Conservation (phyloP, 2,113 vertebrate genomes). For the Chaetodon trifascialis region DNA sequence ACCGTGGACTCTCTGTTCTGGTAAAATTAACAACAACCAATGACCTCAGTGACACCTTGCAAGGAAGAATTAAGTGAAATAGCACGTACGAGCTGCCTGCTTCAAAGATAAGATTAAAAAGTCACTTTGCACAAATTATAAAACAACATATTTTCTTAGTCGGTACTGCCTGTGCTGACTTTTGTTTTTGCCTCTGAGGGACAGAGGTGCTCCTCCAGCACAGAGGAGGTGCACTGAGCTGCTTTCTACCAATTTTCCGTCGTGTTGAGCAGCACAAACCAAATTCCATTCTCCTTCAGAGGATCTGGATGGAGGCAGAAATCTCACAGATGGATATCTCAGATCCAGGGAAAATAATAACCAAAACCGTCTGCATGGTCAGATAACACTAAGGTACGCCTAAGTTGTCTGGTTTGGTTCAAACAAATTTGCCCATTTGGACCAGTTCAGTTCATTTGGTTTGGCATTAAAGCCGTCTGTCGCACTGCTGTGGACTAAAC, state of each 20-base stretch:
- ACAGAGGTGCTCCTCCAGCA: too few relatives aligned
- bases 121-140: not conserved
- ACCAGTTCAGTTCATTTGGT: too few relatives aligned
- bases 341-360: not conserved
- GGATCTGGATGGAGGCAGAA: not conserved
- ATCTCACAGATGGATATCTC: not conserved
- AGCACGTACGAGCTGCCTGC: not conserved
- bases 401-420: too few relatives aligned
- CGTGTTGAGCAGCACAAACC: not conserved
- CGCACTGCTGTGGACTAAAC: not conserved
- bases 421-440: too few relatives aligned
- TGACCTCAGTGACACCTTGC: not conserved
- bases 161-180: not conserved
- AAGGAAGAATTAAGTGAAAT: not conserved
- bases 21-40: constrained; percentile 14
- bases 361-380: not conserved
- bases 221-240: not conserved
- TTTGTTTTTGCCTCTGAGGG: not conserved
- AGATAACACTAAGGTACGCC: not conserved
- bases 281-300: not conserved
- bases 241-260: not conserved
- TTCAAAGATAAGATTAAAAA: not conserved
- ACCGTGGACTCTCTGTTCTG: constrained; percentile 14
- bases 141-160: not conserved
- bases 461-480: too few relatives aligned